Evolutionary conservation across 2,797 vertebrate species (phyloP).

Genomic region (Eremophila alpestris): DNA sequence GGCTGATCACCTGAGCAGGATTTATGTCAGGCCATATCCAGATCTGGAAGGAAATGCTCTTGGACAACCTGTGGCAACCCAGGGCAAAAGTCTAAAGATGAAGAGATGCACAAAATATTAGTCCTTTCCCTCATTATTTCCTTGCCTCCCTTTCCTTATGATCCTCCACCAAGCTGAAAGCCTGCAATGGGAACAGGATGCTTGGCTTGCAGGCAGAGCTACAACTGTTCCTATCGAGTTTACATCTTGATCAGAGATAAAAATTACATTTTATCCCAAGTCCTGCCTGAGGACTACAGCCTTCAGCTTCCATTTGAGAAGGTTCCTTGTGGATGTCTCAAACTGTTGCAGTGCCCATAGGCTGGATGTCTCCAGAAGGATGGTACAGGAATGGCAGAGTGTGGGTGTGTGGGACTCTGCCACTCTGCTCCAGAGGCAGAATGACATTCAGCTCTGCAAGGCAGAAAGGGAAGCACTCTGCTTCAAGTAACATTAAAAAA

Average conservation of each 20-base stretch:
- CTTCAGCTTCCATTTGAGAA: not conserved
- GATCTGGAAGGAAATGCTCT: not conserved
- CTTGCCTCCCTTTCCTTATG: not conserved
- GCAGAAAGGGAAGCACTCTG: not conserved
- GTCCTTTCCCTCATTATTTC: not conserved
- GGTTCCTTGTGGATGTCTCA: not conserved
- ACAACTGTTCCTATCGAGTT: not conserved
- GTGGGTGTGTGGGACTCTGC: not conserved
- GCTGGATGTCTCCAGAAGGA: not conserved
- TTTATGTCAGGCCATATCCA: not conserved
- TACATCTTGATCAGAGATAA: not conserved
- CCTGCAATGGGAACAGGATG: rapidly evolving
- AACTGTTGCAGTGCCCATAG: not conserved
- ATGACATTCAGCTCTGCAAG: rapidly evolving
- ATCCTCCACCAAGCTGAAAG: not conserved
- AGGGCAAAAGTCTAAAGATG: not conserved
- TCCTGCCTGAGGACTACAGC: not conserved
- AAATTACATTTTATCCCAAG: not conserved
- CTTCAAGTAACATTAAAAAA: not conserved
- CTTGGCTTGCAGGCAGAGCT: not conserved
- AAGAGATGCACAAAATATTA: not conserved
- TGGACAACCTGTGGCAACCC: not conserved
- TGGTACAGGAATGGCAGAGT: not conserved
- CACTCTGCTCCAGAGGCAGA: not conserved
- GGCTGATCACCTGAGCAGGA: not conserved